phyloP scores from a whole-genome alignment of 1,140 invertebrate genomes.

The Hyposmocoma kahamanoa region DNA sequence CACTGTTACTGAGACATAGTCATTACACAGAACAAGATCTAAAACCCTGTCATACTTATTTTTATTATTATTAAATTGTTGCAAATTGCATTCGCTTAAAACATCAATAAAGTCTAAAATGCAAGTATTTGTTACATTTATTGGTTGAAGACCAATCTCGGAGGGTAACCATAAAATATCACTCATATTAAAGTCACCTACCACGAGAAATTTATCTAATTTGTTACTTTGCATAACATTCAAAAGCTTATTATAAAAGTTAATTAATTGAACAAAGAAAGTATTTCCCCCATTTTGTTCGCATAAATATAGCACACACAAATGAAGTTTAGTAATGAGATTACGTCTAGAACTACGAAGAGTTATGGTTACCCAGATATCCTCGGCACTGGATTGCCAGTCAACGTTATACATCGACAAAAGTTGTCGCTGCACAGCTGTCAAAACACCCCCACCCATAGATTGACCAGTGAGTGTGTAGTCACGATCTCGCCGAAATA shows the following conservation, averaged over 20 bases:
- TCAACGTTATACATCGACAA: not conserved
- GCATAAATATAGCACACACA: not conserved
- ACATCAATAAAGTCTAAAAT: not conserved
- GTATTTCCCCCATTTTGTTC: not conserved
- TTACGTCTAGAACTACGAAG: not conserved
- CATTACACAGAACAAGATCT: conserved; percentile 14
- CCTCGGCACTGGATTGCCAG: not conserved
- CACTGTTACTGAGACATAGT: not conserved
- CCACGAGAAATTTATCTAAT: not conserved
- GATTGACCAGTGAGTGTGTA: not conserved
- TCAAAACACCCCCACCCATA: not conserved
- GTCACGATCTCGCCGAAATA: not conserved
- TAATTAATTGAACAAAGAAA: not conserved
- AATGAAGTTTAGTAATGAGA: not conserved
- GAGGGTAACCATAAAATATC: not conserved
- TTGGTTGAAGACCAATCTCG: not conserved
- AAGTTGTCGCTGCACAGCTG: not conserved
- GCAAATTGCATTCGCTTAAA: not conserved
- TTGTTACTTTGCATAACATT: not conserved
- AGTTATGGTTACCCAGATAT: not conserved
- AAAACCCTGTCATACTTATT: conserved; percentile 8
- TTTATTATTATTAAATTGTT: not conserved
- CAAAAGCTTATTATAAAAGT: not conserved
- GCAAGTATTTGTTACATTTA: not conserved
- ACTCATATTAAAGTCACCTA: not conserved